Conservation (phyloP, 2,888 invertebrate species). For the Drosophila atroscutellata region DNA sequence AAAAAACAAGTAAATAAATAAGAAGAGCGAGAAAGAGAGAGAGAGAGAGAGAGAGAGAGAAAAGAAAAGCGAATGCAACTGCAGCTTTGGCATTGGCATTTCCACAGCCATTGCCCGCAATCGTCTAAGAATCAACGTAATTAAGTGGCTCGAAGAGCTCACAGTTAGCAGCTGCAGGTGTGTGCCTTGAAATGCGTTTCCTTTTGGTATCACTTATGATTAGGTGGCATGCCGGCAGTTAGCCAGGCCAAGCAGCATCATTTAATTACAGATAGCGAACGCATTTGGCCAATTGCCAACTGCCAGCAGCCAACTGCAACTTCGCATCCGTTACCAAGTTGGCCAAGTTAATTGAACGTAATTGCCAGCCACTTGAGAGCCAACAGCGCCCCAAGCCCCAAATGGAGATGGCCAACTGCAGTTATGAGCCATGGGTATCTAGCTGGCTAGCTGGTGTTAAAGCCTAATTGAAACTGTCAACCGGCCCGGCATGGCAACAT, state of each 20-base stretch:
- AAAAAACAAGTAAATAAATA: conserved; percentile 1
- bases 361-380: conserved; percentile 79
- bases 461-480: conserved; percentile 66
- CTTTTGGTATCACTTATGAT: conserved; percentile 79
- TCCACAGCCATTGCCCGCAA: conserved; percentile 58
- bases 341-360: conserved; percentile 77
- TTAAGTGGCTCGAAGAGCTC: conserved; percentile 51
- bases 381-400: conserved; percentile 53
- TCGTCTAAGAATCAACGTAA: conserved; percentile 67
- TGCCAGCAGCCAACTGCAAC: background rate
- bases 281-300: conserved; percentile 66
- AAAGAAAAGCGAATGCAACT: conserved; percentile 10
- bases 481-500: conserved; percentile 33
- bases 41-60: background rate
- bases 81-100: conserved; percentile 37
- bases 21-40: background rate
- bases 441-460: conserved; percentile 44
- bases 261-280: conserved; percentile 66
- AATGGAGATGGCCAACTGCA: conserved; percentile 31
- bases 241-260: conserved; percentile 53
- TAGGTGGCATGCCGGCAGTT: conserved; percentile 74
- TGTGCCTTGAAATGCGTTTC: conserved; percentile 69
- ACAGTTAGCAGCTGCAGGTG: conserved; percentile 42
- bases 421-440: conserved; percentile 20
- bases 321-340: conserved; percentile 75